Evolutionary conservation across 2,113 vertebrate genomes (phyloP), one percentile per base, ranked within the genome.

Genomic region (Nannospalax galili): DNA sequence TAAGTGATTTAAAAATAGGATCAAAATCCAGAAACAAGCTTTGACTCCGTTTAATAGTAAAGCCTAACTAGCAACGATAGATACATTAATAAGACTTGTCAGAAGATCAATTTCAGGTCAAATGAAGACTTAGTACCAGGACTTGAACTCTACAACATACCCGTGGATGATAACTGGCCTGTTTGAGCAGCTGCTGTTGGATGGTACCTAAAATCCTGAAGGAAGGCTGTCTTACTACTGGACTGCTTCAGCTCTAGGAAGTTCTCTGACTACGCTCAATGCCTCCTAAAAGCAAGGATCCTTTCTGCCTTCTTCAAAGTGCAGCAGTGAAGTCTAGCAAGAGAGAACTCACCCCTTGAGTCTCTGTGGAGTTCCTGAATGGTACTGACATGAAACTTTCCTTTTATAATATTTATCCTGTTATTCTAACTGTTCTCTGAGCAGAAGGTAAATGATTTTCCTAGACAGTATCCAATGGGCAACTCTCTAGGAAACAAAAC

Each of bases 361-460:
- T 65, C 24, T 42, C 75, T 89, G 85, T 82, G 58, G 4, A 92
- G 30, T 77, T 26, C 70, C 4, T 85, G 2, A 75, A 75, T 85
- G 19, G 42, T 30, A 48, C 19, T 65, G 20, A 92, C 62, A 60
- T 82, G 80, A 62, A 84, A 56, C 65, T 77, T 48, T 85, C 45
- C 45, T 86, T 95, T 37, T 79, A 45, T 32, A 69, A 86, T 72
- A 1, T 60, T 90, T 60, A 48, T 84, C 2, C 26, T 69, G 20
- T 28, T 77, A 82, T 70, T 85, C 52, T 89, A 77, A 58, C 42
- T 81, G 40, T 37, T 56, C 22, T 70, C 72, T 79, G n/a, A 70
- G n/a, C 20, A 86, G 75, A 89, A 86, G n/a, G 64, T 75, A 85
- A 91, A 62, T 72, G 3, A 78, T 58, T 85, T 75, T 89, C 45